Conservation (phyloP, 2,888 invertebrate genomes). For the Dynastes maya region DNA sequence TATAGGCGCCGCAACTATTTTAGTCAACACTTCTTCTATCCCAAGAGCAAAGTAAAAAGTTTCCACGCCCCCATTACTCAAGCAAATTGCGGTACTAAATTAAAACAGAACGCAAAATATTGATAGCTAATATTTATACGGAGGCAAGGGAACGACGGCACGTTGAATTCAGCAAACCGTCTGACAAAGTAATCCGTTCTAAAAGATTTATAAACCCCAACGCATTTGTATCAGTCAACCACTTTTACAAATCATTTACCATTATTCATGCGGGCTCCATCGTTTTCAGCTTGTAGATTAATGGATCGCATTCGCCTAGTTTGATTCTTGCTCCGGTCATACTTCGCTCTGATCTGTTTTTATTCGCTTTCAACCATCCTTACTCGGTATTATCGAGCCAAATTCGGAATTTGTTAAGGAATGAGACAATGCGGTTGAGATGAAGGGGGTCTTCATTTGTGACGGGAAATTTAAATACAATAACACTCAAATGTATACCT, state of each 20-base stretch:
- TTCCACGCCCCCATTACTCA: slow-evolving; percentile 8
- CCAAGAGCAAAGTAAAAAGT: not conserved
- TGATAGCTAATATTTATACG: slow-evolving; percentile 32
- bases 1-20: too few relatives aligned
- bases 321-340: slow-evolving; percentile 15
- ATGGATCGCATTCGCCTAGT: slow-evolving; percentile 24
- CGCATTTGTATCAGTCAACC: slow-evolving; percentile 50
- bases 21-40: too few relatives aligned
- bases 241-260: slow-evolving; percentile 48
- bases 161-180: slow-evolving; percentile 27
- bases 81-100: slow-evolving; percentile 37
- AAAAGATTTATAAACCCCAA: slow-evolving; percentile 51
- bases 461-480: slow-evolving; percentile 43
- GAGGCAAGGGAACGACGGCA: slow-evolving; percentile 15
- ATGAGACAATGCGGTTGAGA: slow-evolving; percentile 35
- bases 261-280: slow-evolving; percentile 35
- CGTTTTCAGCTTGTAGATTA: slow-evolving; percentile 37
- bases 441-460: slow-evolving; percentile 35
- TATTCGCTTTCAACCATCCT: not conserved
- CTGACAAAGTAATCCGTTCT: slow-evolving; percentile 45
- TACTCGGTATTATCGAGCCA: slow-evolving; percentile 2
- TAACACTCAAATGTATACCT: slow-evolving; percentile 26
- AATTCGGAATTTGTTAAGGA: slow-evolving; percentile 34
- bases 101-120: slow-evolving; percentile 36
- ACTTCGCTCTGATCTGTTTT: slow-evolving; percentile 19